These are phyloP conservation scores for Drosophila aff. DNA, from an alignment of 1,140 invertebrate species.

Conservation along the genomic window DNA sequence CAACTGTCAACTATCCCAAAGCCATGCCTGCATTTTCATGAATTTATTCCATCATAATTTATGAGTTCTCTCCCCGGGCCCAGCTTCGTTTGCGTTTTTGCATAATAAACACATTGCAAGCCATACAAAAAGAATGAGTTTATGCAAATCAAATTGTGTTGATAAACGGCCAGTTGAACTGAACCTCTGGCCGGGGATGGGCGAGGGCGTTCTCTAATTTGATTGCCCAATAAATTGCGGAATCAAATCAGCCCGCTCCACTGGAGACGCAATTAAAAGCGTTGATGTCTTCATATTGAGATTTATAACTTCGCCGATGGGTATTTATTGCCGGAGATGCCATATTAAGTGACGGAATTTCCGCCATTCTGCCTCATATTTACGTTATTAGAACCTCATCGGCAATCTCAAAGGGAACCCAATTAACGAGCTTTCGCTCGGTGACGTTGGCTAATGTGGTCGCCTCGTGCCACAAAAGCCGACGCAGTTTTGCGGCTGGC, in stretches of 20 bases:
- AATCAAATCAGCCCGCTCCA: slow-evolving; percentile 34
- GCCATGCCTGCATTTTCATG: slow-evolving; percentile 22
- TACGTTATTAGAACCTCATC: slow-evolving; percentile 60
- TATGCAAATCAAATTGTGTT: slow-evolving; percentile 54
- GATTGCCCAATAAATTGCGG: slow-evolving; percentile 44
- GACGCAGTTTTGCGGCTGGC: slow-evolving; percentile 61
- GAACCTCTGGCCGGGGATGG: neutral
- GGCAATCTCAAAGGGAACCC: slow-evolving; percentile 32
- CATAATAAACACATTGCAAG: slow-evolving; percentile 46
- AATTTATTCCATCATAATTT: slow-evolving; percentile 34
- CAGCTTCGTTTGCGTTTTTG: slow-evolving; percentile 23
- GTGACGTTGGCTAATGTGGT: slow-evolving; percentile 57
- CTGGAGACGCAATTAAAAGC: slow-evolving; percentile 63
- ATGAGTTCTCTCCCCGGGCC: slow-evolving; percentile 23
- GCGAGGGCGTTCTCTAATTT: slow-evolving; percentile 31
- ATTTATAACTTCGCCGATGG: slow-evolving; percentile 63
- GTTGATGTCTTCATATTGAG: slow-evolving; percentile 67
- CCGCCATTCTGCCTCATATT: slow-evolving; percentile 38
- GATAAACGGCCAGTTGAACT: slow-evolving; percentile 37
- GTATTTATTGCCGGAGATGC: slow-evolving; percentile 54
- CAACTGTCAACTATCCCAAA: slow-evolving; percentile 28
- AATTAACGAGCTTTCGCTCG: slow-evolving; percentile 64
- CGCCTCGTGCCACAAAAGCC: slow-evolving; percentile 34
- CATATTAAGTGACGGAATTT: slow-evolving; percentile 52
- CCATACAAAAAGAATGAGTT: slow-evolving; percentile 25